A percentile compares a stretch with the other conserved stretches of the same genome.
phyloP scores from a whole-genome alignment of 2,113 vertebrate species.

The Hassar affinis region DNA sequence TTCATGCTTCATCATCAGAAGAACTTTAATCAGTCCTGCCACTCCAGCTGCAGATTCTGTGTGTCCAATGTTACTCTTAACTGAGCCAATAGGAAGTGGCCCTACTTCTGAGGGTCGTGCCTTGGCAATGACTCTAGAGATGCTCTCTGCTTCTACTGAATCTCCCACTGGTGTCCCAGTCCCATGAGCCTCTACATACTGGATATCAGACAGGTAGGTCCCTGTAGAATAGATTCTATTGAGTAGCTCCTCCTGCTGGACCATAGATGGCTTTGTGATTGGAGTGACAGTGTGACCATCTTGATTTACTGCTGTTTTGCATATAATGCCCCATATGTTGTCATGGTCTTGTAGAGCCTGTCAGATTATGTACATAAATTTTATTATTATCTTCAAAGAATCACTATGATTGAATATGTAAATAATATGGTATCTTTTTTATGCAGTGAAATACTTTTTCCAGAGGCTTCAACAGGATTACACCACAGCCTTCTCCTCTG shows the following conservation, averaged over 20 bases:
- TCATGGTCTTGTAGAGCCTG: constrained; percentile 70
- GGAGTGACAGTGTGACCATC: constrained; percentile 75
- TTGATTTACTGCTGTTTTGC: constrained; percentile 80
- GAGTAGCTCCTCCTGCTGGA: constrained; percentile 79
- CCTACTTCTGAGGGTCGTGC: constrained; percentile 60
- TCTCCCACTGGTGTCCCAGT: constrained; percentile 82
- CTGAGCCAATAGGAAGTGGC: constrained; percentile 77
- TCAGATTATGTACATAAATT: background rate
- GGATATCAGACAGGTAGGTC: constrained; percentile 71
- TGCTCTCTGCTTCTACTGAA: constrained; percentile 74
- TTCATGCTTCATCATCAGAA: constrained; percentile 83
- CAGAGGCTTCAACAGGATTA: constrained; percentile 79
- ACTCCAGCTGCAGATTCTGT: constrained; percentile 83
- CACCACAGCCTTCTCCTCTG: constrained; percentile 85
- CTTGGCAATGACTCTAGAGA: constrained; percentile 75
- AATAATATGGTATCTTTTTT: background rate
- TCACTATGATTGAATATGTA: background rate
- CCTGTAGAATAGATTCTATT: constrained; percentile 71
- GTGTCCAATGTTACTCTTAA: constrained; percentile 87
- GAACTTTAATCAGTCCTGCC: constrained; percentile 84
- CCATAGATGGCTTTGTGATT: constrained; percentile 79
- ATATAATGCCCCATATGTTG: constrained; percentile 81
- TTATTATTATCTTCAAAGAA: background rate
- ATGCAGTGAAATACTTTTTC: constrained; percentile 67
- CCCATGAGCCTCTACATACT: constrained; percentile 84